A percentile compares a stretch with the other conserved stretches of the same genome.
Evolutionary conservation across 2,113 vertebrate species (phyloP).

Genomic region (Gallinago jamesoni): DNA sequence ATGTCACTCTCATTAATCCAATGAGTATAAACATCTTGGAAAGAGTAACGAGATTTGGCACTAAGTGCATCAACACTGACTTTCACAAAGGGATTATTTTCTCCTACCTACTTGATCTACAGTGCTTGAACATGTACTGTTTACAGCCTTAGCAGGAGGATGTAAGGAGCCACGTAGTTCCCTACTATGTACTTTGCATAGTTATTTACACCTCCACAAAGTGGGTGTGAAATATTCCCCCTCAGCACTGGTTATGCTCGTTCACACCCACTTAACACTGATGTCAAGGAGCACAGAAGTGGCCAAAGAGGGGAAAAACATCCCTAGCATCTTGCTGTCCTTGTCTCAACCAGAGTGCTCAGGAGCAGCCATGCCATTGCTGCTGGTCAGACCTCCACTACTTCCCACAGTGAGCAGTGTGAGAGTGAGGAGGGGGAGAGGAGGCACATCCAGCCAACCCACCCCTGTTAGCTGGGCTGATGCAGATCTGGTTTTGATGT

Average conservation of each 20-base stretch:
- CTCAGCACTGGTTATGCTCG: neutral
- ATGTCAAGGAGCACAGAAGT: neutral
- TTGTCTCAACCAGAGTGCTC: neutral
- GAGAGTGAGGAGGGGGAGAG: neutral
- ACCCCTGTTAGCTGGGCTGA: neutral
- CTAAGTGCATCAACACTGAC: neutral
- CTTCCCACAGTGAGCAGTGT: neutral
- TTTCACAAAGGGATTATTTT: neutral
- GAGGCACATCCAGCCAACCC: neutral
- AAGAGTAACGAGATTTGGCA: neutral
- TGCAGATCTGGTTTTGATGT: neutral
- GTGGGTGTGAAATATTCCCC: neutral
- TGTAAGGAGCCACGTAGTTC: neutral
- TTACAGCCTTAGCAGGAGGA: neutral
- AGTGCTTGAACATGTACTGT: neutral
- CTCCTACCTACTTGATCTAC: neutral
- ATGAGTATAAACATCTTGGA: neutral
- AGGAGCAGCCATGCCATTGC: neutral
- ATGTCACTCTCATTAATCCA: neutral
- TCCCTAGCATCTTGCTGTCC: neutral
- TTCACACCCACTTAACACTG: neutral
- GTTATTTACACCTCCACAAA: neutral
- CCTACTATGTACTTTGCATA: neutral
- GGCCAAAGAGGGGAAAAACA: neutral
- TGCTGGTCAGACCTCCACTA: rapidly evolving